A percentile compares a stretch with the other conserved stretches of the same genome.
phyloP scores from a whole-genome alignment of 2,888 invertebrate genomes.

The Leucozona laternaria region DNA sequence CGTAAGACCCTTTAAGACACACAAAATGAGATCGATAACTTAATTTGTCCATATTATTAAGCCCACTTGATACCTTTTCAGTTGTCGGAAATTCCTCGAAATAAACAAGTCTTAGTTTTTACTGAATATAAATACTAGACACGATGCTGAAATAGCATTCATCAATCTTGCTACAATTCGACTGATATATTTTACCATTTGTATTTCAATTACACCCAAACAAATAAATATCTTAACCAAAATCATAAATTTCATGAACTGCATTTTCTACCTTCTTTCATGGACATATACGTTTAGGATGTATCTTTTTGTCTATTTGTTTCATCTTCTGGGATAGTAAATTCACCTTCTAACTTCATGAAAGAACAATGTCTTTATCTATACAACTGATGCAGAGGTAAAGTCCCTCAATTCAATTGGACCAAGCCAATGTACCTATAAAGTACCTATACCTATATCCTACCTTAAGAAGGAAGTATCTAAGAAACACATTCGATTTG shows the following conservation, averaged over 20 bases:
- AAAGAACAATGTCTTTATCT: neutral
- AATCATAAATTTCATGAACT: slow-evolving; percentile 10
- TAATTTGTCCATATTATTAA: no score
- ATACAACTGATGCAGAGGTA: neutral
- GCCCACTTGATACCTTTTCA: no score
- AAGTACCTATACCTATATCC: neutral
- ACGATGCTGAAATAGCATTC: neutral
- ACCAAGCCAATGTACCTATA: neutral
- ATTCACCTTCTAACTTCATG: neutral
- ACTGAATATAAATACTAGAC: no score
- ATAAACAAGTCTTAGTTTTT: neutral
- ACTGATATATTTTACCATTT: no score
- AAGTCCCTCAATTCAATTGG: no score
- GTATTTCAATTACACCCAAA: neutral
- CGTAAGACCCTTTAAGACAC: no score
- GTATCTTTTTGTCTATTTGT: neutral
- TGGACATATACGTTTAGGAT: neutral
- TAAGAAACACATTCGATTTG: slow-evolving; percentile 11
- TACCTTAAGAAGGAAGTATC: neutral
- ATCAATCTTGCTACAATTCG: neutral
- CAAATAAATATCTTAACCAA: neutral
- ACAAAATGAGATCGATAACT: no score
- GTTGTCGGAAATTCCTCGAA: no score
- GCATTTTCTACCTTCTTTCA: neutral
- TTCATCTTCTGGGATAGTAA: neutral